Conservation (phyloP, 2,888 invertebrate species). For the Acanthacorydalis orientalis region DNA sequence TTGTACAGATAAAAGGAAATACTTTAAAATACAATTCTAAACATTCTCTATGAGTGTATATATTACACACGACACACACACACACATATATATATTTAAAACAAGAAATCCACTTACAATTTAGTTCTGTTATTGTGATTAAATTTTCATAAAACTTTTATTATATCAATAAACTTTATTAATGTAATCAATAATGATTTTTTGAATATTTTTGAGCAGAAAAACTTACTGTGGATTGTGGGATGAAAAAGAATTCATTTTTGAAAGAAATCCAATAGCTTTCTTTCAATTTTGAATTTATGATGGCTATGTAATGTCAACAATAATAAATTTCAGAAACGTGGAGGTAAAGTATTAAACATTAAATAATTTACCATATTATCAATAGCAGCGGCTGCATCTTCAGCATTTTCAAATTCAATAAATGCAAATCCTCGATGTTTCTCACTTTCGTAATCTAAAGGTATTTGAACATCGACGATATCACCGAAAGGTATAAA, state of each 20-base stretch:
- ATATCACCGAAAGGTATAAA: slow-evolving; percentile 98
- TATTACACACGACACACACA: too few relatives aligned
- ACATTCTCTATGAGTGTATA: too few relatives aligned
- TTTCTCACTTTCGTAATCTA: slow-evolving; percentile 94
- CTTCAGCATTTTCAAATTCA: slow-evolving; percentile 93
- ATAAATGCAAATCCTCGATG: slow-evolving; percentile 98
- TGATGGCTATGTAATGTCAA: slow-evolving; percentile 2
- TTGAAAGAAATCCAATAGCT: too few relatives aligned
- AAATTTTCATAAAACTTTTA: too few relatives aligned
- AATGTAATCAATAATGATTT: too few relatives aligned
- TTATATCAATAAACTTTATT: too few relatives aligned
- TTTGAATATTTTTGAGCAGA: too few relatives aligned
- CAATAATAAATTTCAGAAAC: slow-evolving; percentile 2
- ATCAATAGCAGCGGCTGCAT: slow-evolving; percentile 97
- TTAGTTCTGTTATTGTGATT: too few relatives aligned
- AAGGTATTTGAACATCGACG: slow-evolving; percentile 92
- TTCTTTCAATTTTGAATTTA: too few relatives aligned
- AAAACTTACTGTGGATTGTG: too few relatives aligned
- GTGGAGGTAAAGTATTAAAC: background rate
- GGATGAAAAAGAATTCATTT: too few relatives aligned
- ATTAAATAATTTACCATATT: slow-evolving; percentile 63
- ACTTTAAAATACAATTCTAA: too few relatives aligned
- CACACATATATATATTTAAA: slow-evolving; percentile 4
- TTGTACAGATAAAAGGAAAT: slow-evolving; percentile 7
- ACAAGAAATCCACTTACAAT: slow-evolving; percentile 8